Percentiles rank a stretch among this genome's conserved stretches.
phyloP scores from a whole-genome alignment of 2,113 vertebrate genomes.

The Labeo catla region DNA sequence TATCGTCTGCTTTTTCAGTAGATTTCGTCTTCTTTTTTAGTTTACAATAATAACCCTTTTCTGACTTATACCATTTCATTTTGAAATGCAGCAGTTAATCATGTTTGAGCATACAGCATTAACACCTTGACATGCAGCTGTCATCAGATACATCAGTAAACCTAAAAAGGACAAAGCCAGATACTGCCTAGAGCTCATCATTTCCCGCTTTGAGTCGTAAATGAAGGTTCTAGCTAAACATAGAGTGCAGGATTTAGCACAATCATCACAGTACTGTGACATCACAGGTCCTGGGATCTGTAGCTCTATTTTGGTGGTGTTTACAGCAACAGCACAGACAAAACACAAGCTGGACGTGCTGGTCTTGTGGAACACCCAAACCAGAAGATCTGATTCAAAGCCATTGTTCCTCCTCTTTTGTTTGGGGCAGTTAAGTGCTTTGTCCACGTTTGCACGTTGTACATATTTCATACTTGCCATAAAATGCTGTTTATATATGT shows the following conservation, averaged over 20 bases:
- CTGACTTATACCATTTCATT: too few relatives aligned
- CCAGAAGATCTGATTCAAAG: background rate
- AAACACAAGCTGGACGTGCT: background rate
- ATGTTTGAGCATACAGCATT: background rate
- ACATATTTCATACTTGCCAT: background rate
- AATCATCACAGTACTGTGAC: slow-evolving; percentile 30
- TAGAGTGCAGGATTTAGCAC: slow-evolving; percentile 47
- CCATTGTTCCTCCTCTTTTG: background rate
- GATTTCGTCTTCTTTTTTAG: background rate
- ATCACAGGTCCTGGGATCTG: slow-evolving; percentile 28
- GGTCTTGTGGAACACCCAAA: background rate
- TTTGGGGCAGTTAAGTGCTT: background rate
- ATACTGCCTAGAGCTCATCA: slow-evolving; percentile 17
- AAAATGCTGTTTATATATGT: too few relatives aligned
- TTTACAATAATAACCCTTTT: background rate
- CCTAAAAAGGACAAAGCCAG: slow-evolving; percentile 22
- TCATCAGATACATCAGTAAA: background rate
- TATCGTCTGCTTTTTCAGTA: background rate
- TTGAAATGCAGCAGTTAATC: background rate
- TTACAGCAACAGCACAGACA: slow-evolving; percentile 46
- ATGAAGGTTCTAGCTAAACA: slow-evolving; percentile 49
- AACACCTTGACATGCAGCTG: background rate
- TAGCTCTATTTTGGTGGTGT: slow-evolving; percentile 46
- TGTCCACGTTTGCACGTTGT: background rate
- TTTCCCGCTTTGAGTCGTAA: slow-evolving; percentile 49